Evolutionary conservation across 2,113 vertebrate genomes (phyloP).

Genomic region (Callopanchax toddi): DNA sequence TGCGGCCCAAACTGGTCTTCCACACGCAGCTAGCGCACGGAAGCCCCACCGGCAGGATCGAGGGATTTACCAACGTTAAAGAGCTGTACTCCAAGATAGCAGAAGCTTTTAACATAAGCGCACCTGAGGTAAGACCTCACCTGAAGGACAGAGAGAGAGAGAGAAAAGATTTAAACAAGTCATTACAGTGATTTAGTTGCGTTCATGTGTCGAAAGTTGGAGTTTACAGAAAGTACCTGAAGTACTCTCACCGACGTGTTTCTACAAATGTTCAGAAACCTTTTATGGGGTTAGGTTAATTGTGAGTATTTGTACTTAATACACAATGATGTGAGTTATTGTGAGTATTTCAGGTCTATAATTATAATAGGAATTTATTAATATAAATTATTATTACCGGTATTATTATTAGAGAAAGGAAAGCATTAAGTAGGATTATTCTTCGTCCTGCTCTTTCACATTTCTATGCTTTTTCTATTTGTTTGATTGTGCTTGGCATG

Average conservation of each 20-base stretch:
- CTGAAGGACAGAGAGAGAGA: background rate
- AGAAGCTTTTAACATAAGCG: constrained; percentile 80
- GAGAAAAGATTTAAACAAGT: background rate
- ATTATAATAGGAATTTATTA: too few relatives aligned
- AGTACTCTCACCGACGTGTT: constrained; percentile 1
- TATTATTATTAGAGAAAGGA: too few relatives aligned
- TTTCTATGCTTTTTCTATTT: too few relatives aligned
- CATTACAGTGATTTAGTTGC: background rate
- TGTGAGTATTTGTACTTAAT: background rate
- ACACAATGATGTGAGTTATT: too few relatives aligned
- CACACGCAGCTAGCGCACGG: constrained; percentile 94
- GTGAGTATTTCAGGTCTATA: too few relatives aligned
- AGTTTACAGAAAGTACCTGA: constrained; percentile 9
- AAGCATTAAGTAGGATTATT: too few relatives aligned
- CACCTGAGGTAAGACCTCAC: constrained; percentile 82
- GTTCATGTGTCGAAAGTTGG: background rate
- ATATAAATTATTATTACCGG: too few relatives aligned
- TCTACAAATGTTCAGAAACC: background rate
- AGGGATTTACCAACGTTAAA: constrained; percentile 87
- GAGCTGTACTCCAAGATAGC: constrained; percentile 90
- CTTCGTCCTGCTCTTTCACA: too few relatives aligned
- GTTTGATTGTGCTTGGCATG: too few relatives aligned
- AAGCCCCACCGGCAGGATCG: constrained; percentile 88
- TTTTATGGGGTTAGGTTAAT: background rate
- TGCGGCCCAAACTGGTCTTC: constrained; percentile 84